Conservation (phyloP, 2,888 invertebrate genomes). For the Scaptomyza reducta region DNA sequence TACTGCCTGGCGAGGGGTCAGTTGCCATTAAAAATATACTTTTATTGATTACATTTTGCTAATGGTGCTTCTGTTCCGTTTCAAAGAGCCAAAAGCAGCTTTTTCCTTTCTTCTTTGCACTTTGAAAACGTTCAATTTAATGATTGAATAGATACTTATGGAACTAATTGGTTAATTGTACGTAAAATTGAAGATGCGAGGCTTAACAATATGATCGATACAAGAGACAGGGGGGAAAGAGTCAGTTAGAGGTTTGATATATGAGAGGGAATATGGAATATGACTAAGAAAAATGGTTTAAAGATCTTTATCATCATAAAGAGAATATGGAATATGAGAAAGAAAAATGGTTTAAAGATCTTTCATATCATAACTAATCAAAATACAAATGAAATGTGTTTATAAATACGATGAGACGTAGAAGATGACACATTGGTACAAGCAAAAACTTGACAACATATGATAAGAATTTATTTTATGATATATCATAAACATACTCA, state of each 20-base stretch:
- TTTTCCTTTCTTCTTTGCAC: constrained; percentile 5
- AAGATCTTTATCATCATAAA: no score
- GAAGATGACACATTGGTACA: not conserved
- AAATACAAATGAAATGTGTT: not conserved
- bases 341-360: no score
- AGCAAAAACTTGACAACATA: no score
- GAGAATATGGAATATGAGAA: no score
- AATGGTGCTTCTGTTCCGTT: constrained; percentile 6
- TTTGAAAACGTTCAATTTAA: constrained; percentile 3
- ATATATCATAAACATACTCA: not conserved
- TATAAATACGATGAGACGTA: not conserved
- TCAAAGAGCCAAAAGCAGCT: not conserved
- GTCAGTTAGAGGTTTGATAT: no score
- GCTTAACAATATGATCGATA: not conserved
- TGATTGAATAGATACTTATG: constrained; percentile 9
- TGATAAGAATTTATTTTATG: not conserved
- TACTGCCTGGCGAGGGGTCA: constrained; percentile 29
- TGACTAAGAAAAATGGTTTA: no score
- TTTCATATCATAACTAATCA: no score
- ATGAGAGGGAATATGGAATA: no score
- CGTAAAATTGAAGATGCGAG: not conserved
- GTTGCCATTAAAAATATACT: constrained; percentile 23
- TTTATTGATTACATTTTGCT: constrained; percentile 32
- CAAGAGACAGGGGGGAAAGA: no score
- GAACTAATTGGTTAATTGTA: constrained; percentile 11